phyloP scores from a whole-genome alignment of 2,888 invertebrate species.

The Apodemia hepburni region DNA sequence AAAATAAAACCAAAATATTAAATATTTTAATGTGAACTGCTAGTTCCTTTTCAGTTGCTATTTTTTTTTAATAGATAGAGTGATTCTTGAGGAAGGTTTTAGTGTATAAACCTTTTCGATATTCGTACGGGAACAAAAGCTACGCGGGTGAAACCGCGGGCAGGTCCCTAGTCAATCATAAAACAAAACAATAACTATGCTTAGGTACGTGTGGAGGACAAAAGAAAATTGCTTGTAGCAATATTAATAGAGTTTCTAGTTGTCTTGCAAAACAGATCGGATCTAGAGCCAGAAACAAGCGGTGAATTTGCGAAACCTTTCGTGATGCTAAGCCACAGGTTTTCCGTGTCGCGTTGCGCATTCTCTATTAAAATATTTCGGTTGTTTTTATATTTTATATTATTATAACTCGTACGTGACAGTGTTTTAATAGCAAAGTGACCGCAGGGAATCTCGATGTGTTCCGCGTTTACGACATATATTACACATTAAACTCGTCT shows the following conservation, averaged over 20 bases:
- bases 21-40: too few species aligned
- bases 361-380: not conserved
- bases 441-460: not conserved
- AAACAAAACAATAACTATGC: not conserved
- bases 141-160: too few species aligned
- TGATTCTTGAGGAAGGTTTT: too few species aligned
- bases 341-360: slow-evolving; percentile 48
- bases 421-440: slow-evolving; percentile 2
- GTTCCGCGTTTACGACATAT: slow-evolving; percentile 2
- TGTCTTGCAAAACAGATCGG: slow-evolving; percentile 53
- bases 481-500: not conserved
- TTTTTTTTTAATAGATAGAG: too few species aligned
- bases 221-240: slow-evolving; percentile 28
- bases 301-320: slow-evolving; percentile 62
- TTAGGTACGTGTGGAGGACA: slow-evolving; percentile 29
- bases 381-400: slow-evolving; percentile 15
- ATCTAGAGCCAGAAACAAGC: slow-evolving; percentile 52
- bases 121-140: too few species aligned
- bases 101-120: too few species aligned
- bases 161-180: too few species aligned
- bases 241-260: slow-evolving; percentile 41
- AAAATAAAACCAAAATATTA: too few species aligned
- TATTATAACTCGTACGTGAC: slow-evolving; percentile 23
- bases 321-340: slow-evolving; percentile 68
- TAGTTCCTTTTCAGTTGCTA: too few species aligned